Evolutionary conservation across 37 sponge, comb jelly and placozoan genomes (phyloP), one percentile per base, ranked within the genome.

Genomic region (Dysidea cf. avara): DNA sequence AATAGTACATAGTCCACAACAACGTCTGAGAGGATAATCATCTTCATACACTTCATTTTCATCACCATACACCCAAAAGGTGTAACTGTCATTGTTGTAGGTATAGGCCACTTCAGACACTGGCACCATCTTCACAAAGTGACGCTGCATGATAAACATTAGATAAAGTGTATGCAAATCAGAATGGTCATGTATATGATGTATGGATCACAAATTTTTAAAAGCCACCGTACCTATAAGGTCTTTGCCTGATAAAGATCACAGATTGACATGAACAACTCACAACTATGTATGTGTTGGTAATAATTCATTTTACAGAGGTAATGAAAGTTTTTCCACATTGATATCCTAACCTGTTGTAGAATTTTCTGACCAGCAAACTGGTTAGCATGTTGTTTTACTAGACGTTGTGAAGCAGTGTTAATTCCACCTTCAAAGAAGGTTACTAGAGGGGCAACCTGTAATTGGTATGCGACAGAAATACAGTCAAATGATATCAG

Each of bases 1-100:
- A n/a, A 89, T 50, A 29, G 61, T 74, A 66, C 90, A 89, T n/a
- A n/a, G n/a, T n/a, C 90, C 90, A 50, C 90, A 89, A 60, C 90
- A 89, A 67, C 67, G 56, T 57, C 77, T 53, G 66, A 83, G 90
- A 47, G 90, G 90, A 69, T 89, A 89, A 71, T 73, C 80, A 22
- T 78, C 79, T 0, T 70, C 79, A 48, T 75, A 64, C 49, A 79
- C 81, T 14, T 33, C 32, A 50, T 58, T 62, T 33, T 83, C 48
- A 13, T 79, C 46, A 4, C 90, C 90, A 56, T 79, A 89, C 46
- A 89, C 84, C 73, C 73, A 89, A 76, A 49, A 89, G 56, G 39
- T 78, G 69, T 72, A 79, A 5, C 39, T 24, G 33, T 67, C 53
- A 28, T 59, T 56, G 37, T 83, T 89, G 39, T 54, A 89, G 28